Conservation (phyloP, 2,888 invertebrate species). For the Emmelina monodactyla region DNA sequence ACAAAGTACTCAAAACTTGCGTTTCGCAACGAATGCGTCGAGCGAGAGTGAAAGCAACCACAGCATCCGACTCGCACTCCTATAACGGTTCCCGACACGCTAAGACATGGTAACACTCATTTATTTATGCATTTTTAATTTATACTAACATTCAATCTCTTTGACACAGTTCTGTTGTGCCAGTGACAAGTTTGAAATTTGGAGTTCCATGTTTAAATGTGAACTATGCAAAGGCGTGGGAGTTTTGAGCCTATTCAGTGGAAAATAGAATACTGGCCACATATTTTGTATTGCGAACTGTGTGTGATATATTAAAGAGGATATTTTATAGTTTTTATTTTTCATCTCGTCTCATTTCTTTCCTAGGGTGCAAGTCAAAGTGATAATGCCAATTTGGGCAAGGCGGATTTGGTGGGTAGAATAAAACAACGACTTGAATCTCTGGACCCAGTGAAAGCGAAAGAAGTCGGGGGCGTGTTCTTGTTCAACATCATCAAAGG, state of each 20-base stretch:
- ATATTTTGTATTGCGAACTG: background rate
- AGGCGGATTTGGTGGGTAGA: constrained; percentile 36
- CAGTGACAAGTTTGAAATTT: too few relatives aligned
- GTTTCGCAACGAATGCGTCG: too few relatives aligned
- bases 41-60: too few relatives aligned
- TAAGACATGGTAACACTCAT: too few relatives aligned
- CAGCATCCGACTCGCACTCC: too few relatives aligned
- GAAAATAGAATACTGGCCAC: too few relatives aligned
- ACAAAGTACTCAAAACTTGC: too few relatives aligned
- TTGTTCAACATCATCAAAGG: constrained; percentile 56
- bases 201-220: too few relatives aligned
- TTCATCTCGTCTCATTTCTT: background rate
- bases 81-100: too few relatives aligned
- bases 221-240: background rate
- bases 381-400: constrained; percentile 13
- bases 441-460: constrained; percentile 39
- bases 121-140: too few relatives aligned
- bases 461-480: constrained; percentile 49
- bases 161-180: too few relatives aligned
- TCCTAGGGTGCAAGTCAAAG: background rate
- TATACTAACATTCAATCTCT: too few relatives aligned
- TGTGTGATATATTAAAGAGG: background rate
- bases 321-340: background rate
- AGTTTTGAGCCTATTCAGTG: background rate
- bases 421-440: constrained; percentile 38